Base-by-base conservation (phyloP, 2,797 vertebrate species). In the Tarsius wallacei region DNA sequence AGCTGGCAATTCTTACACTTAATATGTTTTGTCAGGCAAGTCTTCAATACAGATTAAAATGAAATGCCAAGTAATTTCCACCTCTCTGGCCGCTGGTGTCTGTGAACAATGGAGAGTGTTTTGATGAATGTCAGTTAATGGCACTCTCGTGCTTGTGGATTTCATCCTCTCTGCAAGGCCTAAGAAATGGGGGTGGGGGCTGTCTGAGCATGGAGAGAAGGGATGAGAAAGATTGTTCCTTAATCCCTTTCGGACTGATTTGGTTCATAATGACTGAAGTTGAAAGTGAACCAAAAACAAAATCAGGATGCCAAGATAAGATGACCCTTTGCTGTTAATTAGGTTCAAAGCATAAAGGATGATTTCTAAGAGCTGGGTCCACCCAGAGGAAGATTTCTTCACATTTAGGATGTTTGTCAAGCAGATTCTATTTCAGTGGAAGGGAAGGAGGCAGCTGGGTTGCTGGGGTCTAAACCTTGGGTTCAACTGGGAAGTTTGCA, bases 21-120 rank as follows among this genome's bases (percentile, higher is more conserved):
- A 97, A 95, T 97, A 59, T 97, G 97, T 98, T 98, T 97, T 98
- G 97, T 98, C 97, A 97, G 95, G 84, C 96, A 19, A 90, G 94
- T 98, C 96, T 98, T 90, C 98, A 77, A 61, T 97, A 91, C 89
- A 82, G 94, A 94, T 96, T 94, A 94, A 95, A 96, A 97, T 96
- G 96, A 94, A 95, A 96, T 66, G 85, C 88, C 68, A 49, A 66
- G 93, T 94, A 42, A 92, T 97, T 97, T 87, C 97, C 95, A 93
- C 97, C 97, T 96, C 98, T 96, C 4, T n/a, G 66, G 95, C 84
- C 84, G 31, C 59, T 94, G 53, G 78, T 90, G 93, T 85, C 97
- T 95, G 95, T 0, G 84, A 97, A 98, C 98, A 98, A 97, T 93
- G 96, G 93, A 63, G 96, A 98, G 76, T 96, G 91, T 90, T 96